Evolutionary conservation across 2,113 vertebrate species (phyloP), one percentile per base, ranked within the genome.

Genomic region (Crotalus tigris): DNA sequence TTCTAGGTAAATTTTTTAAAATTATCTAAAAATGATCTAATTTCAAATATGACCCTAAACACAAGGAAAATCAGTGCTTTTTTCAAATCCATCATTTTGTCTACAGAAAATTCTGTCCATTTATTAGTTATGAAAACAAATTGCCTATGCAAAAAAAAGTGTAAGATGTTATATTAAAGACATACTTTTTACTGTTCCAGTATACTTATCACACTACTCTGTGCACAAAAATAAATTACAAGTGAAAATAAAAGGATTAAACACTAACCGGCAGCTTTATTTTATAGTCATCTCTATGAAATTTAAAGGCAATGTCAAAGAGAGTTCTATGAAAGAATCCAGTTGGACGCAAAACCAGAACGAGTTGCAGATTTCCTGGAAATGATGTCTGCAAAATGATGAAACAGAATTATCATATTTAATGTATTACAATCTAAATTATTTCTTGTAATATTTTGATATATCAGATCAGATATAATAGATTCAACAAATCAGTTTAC

Each of bases 231-330:
- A 87, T 0, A 89, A 46, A 93, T 51, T 51, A 12, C 29, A 0
- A 93, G 51, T 21, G 86, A 9, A 88, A 94, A n/a, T 24, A 85
- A 92, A 96, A 94, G 33, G 10, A 53, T 89, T 3, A 39, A 54
- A 69, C 92, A 98, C 99, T 95, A 96, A 99, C 99, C 97, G 99
- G 99, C 94, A 99, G 99, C 97, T 99, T 99, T 98, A 99, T 99
- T 98, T 99, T 99, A 98, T 99, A 98, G 94, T 99, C 99, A 99
- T 99, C 99, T 97, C 98, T 98, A 97, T 98, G 98, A 96, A 99
- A 98, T 95, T 97, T 99, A 97, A 99, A 99, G 85, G 98, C 97
- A 95, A 99, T 97, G 96, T 99, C 99, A 0, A 98, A 99, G 92
- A 99, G 97, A 0, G 98, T 96, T 54, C 98, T 97, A 96, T 99